These are phyloP conservation scores for Melanargia galathea DNA, from an alignment of 2,888 invertebrate genomes.

Conservation along the genomic window DNA sequence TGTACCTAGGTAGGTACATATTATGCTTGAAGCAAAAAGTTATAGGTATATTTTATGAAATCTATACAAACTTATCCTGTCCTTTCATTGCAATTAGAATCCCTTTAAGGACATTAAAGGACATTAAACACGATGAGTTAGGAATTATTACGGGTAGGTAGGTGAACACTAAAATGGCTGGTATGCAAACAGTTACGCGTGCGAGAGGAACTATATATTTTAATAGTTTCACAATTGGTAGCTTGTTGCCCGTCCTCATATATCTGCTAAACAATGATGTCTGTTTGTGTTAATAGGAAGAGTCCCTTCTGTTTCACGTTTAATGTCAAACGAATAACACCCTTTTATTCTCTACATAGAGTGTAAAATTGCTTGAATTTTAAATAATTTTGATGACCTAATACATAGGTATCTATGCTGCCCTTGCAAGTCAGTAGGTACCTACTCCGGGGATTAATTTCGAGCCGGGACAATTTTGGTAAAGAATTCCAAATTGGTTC, in stretches of 20 bases:
- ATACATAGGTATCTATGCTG: background rate
- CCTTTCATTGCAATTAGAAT: background rate
- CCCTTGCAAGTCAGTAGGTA: background rate
- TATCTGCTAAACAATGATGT: constrained; percentile 32
- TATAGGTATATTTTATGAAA: background rate
- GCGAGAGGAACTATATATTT: constrained; percentile 27
- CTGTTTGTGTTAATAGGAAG: constrained; percentile 17
- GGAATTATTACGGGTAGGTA: constrained; percentile 5
- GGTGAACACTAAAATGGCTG: constrained; percentile 14
- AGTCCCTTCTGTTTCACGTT: constrained; percentile 11
- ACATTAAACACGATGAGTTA: background rate
- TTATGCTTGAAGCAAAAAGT: no score
- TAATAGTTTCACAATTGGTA: constrained; percentile 26
- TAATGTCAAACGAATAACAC: background rate
- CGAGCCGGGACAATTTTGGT: background rate
- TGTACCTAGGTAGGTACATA: no score
- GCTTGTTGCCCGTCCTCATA: constrained; percentile 24
- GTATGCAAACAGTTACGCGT: constrained; percentile 11
- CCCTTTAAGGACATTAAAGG: background rate
- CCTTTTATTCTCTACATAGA: background rate
- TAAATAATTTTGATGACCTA: background rate
- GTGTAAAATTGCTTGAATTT: background rate
- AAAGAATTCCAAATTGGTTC: background rate
- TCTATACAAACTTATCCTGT: background rate
- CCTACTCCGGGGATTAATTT: background rate